Evolutionary conservation across 2,113 vertebrate genomes (phyloP), one percentile per base, ranked within the genome.

Genomic region (Phrynosoma platyrhinos): DNA sequence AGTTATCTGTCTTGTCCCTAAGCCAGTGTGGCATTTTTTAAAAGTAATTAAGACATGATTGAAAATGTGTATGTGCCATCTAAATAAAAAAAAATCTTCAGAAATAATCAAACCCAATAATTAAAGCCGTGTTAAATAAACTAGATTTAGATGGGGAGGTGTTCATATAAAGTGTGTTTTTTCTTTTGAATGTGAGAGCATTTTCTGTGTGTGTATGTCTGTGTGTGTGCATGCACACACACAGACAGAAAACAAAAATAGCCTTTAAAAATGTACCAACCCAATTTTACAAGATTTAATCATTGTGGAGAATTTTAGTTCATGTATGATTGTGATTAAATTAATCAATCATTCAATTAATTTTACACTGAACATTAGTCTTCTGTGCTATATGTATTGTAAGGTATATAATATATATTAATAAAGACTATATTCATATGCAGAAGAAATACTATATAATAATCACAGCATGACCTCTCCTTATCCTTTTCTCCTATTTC

Each of bases 31-130:
- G 97, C 95, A 97, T 98, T 98, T 98, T 62, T 98, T 98, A 98
- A 98, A 97, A 98, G 98, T 99, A 99, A 99, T 99, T 99, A 99
- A 99, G 98, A 99, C 98, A 98, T 98, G 98, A 99, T 98, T 98
- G 98, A 98, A 98, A 98, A 97, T 98, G 97, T 98, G 98, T 98
- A 98, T 98, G 96, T 96, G 96, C 96, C 97, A 97, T 97, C 95
- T 96, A 96, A 96, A 97, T 95, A 97, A 95, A 97, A 55, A 82
- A 27, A 96, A 97, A 96, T 97, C 96, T 97, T 97, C 92, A 95
- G 95, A 97, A 97, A 97, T 96, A 96, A 97, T 95, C 95, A 96
- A 95, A 97, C 94, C 94, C 96, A 97, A 97, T 97, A 94, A 96
- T 96, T 96, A 96, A 96, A 97, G 94, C 93, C 93, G 95, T 93